phyloP scores from a whole-genome alignment of 2,888 invertebrate species.

The Platycheirus rosarum region DNA sequence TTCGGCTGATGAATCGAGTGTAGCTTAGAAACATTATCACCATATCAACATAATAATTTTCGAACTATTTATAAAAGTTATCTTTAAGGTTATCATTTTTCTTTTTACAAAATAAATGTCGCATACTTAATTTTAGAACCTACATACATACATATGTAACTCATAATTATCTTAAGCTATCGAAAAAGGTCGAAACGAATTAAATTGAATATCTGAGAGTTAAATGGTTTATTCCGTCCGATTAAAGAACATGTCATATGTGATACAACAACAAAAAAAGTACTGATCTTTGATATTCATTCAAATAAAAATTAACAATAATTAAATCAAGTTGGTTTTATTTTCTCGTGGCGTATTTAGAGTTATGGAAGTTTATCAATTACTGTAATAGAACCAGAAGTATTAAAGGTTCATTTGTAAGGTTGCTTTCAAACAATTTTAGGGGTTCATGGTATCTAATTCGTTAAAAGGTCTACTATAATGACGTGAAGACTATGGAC shows the following conservation, averaged over 20 bases:
- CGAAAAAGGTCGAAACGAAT: neutral
- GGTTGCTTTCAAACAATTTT: too few relatives aligned
- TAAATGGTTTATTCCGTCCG: neutral
- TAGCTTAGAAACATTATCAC: constrained; percentile 71
- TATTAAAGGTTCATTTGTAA: too few relatives aligned
- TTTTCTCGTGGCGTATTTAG: too few relatives aligned
- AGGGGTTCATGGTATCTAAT: too few relatives aligned
- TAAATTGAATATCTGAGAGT: neutral
- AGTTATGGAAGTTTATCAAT: too few relatives aligned
- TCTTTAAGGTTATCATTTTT: constrained; percentile 33
- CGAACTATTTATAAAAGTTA: constrained; percentile 60
- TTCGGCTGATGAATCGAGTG: constrained; percentile 77
- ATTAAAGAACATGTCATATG: constrained; percentile 47
- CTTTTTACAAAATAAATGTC: constrained; percentile 28
- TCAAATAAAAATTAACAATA: constrained; percentile 26
- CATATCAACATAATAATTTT: constrained; percentile 1
- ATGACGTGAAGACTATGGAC: too few relatives aligned
- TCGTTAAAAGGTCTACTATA: too few relatives aligned
- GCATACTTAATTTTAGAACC: constrained; percentile 19
- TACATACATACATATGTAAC: neutral
- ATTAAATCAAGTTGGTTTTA: neutral
- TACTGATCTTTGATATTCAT: constrained; percentile 53
- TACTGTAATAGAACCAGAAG: too few relatives aligned
- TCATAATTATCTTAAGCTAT: constrained; percentile 22
- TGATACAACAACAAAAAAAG: constrained; percentile 62